These are phyloP conservation scores for Diabrotica virgifera DNA, from an alignment of 1,140 invertebrate genomes.

Conservation along the genomic window DNA sequence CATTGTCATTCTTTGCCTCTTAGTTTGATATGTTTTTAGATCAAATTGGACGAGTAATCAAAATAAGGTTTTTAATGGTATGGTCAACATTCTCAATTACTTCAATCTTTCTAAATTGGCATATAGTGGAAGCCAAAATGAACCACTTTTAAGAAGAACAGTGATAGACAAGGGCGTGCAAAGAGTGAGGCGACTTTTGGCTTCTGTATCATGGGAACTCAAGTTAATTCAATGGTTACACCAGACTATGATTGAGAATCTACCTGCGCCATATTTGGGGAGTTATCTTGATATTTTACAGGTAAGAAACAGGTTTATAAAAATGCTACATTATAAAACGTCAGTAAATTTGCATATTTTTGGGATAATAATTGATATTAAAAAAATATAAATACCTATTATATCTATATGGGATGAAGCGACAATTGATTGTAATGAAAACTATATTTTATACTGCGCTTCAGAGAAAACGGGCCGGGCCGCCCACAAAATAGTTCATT, in stretches of 20 bases:
- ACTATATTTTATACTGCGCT: too few relatives aligned
- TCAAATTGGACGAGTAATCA: constrained; percentile 66
- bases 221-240: constrained; percentile 79
- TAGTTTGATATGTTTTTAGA: constrained; percentile 46
- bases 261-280: constrained; percentile 65
- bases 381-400: too few relatives aligned
- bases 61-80: constrained; percentile 63
- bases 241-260: constrained; percentile 65
- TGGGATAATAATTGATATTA: too few relatives aligned
- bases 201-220: constrained; percentile 66
- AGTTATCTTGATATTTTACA: constrained; percentile 77
- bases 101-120: constrained; percentile 69
- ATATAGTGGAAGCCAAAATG: constrained; percentile 54
- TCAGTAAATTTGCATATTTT: too few relatives aligned
- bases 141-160: constrained; percentile 65
- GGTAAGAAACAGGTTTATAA: constrained; percentile 34
- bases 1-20: neutral
- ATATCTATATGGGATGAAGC: too few relatives aligned
- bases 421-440: too few relatives aligned
- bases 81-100: constrained; percentile 65
- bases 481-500: too few relatives aligned
- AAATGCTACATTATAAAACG: too few relatives aligned
- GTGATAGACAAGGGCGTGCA: constrained; percentile 70
- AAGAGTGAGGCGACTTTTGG: constrained; percentile 64
- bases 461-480: too few relatives aligned